Evolutionary conservation across 1,140 invertebrate genomes (phyloP), one percentile per base, ranked within the genome.

Genomic region (Leptopilina boulardi): DNA sequence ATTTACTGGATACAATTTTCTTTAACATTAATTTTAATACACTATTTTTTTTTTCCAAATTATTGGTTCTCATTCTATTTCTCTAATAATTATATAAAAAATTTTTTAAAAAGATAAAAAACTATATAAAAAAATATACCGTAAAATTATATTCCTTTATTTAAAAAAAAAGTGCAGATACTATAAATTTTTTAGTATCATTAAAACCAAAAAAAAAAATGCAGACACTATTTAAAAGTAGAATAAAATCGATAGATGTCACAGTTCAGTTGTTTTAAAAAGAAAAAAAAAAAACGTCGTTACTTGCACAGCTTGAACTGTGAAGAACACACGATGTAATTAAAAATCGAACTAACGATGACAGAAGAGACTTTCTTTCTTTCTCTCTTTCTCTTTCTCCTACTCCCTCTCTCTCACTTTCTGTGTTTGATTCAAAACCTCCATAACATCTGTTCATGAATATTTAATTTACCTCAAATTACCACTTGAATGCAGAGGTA

Each of bases 381-480:
- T 38, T 38, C 8, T 38, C 2, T 38, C 34, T 3, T 6, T 38
- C 8, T 38, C 9, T 38, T 38, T 9, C 34, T 38, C n/a, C n/a
- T n/a, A n/a, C n/a, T n/a, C n/a, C n/a, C 34, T 38, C 34, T 38
- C 9, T 38, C 5, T 38, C 5, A 3, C 34, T n/a, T n/a, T 38
- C 34, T 38, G 34, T 38, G 42, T 51, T 51, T 51, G 47, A 51
- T n/a, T 51, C 47, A 51, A 38, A 51, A 51, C 47, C 47, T 51
- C 15, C 47, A 51, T 51, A 51, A 51, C 47, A 51, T 51, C 47
- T 51, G 47, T 51, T 51, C 47, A 51, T 51, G 47, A 51, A 51
- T 51, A 51, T 51, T 51, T 51, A 51, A 51, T 51, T 51, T 51
- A 51, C 47, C 47, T 51, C 47, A 51, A 51, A 51, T 51, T 51